Conservation (phyloP, 2,113 vertebrate genomes). For the Myrmecophaga tridactyla region DNA sequence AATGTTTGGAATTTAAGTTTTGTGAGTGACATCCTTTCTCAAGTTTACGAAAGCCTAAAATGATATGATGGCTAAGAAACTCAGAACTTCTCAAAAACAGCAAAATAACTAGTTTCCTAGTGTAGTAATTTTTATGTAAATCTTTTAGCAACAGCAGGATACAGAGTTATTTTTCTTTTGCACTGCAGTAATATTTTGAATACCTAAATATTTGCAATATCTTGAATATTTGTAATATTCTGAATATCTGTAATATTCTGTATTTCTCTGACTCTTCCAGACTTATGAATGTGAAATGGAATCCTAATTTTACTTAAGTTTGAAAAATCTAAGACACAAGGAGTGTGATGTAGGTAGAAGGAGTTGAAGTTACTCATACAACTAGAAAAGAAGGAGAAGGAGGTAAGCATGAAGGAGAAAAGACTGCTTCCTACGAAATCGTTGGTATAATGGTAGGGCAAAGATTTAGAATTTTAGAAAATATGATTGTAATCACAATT, state of each 20-base stretch:
- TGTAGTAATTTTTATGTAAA: background rate
- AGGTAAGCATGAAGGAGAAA: background rate
- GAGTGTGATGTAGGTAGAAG: background rate
- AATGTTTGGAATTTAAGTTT: background rate
- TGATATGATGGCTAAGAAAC: background rate
- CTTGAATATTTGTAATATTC: too few species aligned
- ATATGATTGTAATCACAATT: background rate
- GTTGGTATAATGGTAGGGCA: background rate
- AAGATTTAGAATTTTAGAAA: background rate
- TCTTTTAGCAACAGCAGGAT: background rate
- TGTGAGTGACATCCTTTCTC: background rate
- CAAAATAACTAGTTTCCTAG: background rate
- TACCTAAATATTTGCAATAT: background rate
- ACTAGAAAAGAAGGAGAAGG: background rate
- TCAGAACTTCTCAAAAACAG: background rate
- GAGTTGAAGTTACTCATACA: accelerated
- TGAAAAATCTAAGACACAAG: too few species aligned
- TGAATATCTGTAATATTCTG: too few species aligned
- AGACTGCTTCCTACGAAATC: background rate
- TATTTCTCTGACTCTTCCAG: too few species aligned
- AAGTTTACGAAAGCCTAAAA: background rate
- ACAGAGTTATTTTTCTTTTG: background rate
- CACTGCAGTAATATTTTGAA: background rate
- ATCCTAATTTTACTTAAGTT: too few species aligned
- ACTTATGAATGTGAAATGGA: too few species aligned